Conservation (phyloP, 2,113 vertebrate species). For the Phyllostomus discolor region DNA sequence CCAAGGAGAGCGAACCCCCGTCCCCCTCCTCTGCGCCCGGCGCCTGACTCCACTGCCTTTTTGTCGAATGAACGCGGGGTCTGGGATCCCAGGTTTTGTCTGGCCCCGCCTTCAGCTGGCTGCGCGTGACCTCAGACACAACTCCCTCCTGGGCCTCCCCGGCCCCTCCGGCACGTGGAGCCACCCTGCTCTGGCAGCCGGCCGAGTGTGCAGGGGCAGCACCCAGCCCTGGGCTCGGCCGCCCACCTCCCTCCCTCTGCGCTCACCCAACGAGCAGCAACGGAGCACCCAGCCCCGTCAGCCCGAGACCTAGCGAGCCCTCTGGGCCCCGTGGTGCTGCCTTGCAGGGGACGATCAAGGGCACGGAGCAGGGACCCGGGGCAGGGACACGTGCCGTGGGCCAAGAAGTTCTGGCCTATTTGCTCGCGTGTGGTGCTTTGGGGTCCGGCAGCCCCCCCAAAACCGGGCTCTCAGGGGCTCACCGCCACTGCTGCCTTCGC, state of each 20-base stretch:
- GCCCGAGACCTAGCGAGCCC: not conserved
- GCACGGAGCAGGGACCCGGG: not conserved
- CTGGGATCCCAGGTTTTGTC: not conserved
- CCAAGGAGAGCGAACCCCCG: not conserved
- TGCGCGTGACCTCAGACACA: not conserved
- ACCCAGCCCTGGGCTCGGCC: not conserved
- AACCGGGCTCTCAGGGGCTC: not conserved
- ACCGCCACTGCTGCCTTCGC: not conserved
- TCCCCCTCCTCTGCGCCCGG: accelerated
- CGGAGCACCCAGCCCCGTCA: not conserved
- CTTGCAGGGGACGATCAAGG: not conserved
- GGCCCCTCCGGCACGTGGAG: not conserved
- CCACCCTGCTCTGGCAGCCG: not conserved
- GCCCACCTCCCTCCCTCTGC: accelerated
- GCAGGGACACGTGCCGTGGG: accelerated
- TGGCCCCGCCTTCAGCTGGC: not conserved
- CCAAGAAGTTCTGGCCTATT: accelerated
- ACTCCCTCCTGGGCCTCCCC: not conserved
- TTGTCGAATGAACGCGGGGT: not conserved
- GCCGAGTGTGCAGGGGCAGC: not conserved
- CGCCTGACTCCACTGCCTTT: not conserved
- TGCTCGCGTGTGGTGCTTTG: accelerated
- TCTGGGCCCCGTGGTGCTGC: accelerated
- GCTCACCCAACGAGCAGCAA: not conserved
- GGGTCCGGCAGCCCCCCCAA: not conserved